Evolutionary conservation across 2,113 vertebrate species (phyloP), one percentile per base, ranked within the genome.

Genomic region (western clawed frog (Xenopus tropicalis)): DNA sequence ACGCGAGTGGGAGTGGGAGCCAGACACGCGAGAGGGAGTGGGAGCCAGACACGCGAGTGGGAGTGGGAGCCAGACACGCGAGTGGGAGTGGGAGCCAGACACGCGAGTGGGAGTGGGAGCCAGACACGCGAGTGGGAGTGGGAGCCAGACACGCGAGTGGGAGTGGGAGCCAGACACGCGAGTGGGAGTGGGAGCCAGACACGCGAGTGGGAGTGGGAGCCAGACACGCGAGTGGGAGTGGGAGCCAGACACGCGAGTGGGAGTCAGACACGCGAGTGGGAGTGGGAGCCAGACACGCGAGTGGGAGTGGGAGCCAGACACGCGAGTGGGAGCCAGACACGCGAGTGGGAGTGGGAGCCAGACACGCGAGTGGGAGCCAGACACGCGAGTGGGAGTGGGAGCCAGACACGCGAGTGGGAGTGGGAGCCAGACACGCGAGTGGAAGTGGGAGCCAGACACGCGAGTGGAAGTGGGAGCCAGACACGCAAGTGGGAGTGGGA

Each of bases 131-230:
- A 48, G 46, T 14, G 16, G 3, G 46, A 17, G 16, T 3, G 46
- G 11, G 46, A 1, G 46, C 44, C 72, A 74, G 72, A 59, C 66
- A 1, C 78, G 75, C 78, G 74, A 83, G 72, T 78, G 62, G 1
- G 83, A 42, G 71, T 78, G 80, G 83, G 79, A 64, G 69, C 58
- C 77, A 80, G n/a, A n/a, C n/a, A n/a, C n/a, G n/a, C n/a, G n/a
- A n/a, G 78, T 79, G 72, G 74, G 69, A 67, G 71, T n/a, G 13
- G 76, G 65, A 83, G 80, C 10, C 17, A 21, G 3, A 63, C 2
- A n/a, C 3, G 13, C 12, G 14, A 14, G 29, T 66, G 63, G 3
- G 43, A 29, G 63, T 1, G 58, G 12, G 21, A 61, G 58, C 1
- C 3, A 22, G 24, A 4, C 1, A 14, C 1, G 24, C 46, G 61